Conservation (phyloP, 1,140 invertebrate species). For the Leptoteleia sp. region DNA sequence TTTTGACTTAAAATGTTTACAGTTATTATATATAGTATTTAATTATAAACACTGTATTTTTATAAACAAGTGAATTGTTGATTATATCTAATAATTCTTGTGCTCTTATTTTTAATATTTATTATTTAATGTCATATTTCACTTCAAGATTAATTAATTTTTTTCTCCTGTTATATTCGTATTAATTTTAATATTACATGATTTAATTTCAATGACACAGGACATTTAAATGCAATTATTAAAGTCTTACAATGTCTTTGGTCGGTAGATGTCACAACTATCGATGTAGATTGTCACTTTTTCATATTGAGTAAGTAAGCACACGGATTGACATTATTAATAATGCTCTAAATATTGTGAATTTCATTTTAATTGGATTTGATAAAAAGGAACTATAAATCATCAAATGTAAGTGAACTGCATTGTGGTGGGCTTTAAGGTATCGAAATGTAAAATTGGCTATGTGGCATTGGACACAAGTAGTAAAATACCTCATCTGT, state of each 20-base stretch:
- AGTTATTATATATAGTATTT: too few relatives aligned
- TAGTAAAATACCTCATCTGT: conserved; percentile 56
- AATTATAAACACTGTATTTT: too few relatives aligned
- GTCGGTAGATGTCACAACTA: conserved; percentile 42
- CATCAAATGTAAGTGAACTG: conserved; percentile 11
- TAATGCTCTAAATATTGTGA: neutral
- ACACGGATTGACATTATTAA: conserved; percentile 14
- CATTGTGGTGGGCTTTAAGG: neutral
- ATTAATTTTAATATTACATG: too few relatives aligned
- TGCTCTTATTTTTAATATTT: neutral
- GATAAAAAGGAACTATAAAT: neutral
- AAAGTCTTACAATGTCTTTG: conserved; percentile 6
- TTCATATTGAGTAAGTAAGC: conserved; percentile 40
- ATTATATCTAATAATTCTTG: too few relatives aligned
- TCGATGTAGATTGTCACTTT: conserved; percentile 51
- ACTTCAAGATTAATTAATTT: too few relatives aligned
- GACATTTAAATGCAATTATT: conserved; percentile 50
- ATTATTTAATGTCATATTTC: neutral
- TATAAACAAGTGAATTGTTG: too few relatives aligned
- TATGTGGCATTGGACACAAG: conserved; percentile 28
- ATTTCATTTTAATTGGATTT: neutral
- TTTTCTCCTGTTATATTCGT: too few relatives aligned
- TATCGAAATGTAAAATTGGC: conserved; percentile 19
- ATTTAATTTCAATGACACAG: conserved; percentile 18
- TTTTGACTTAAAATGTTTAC: too few relatives aligned